Conservation (phyloP, 30 jellyfish, hydroid and myxozoan species). For the Catostylus mosaicus region DNA sequence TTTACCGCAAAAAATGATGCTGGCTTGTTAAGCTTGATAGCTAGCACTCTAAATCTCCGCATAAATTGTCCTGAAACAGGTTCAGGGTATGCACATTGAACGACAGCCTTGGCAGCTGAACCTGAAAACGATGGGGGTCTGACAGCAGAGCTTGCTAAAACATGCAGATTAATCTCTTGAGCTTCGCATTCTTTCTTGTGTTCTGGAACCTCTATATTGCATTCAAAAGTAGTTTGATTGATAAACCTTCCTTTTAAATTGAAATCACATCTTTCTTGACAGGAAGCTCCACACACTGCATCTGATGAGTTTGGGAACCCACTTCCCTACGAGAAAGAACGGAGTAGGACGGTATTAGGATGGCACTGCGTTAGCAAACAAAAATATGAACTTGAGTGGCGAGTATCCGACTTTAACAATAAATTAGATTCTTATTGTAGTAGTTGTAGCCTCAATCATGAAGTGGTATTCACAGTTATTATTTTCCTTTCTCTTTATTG, state of each 20-base stretch:
- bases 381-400: no score
- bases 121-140: constrained; percentile 13
- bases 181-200: constrained; percentile 9
- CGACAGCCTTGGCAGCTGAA: background rate
- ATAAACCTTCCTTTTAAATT: constrained; percentile 20
- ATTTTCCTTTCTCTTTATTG: no score
- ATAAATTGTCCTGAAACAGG: constrained; percentile 11
- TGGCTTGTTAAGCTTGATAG: constrained; percentile 10
- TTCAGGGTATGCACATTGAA: constrained; percentile 32
- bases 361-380: no score
- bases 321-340: constrained; percentile 24
- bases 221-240: constrained; percentile 34
- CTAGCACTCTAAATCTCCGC: background rate
- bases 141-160: constrained; percentile 48
- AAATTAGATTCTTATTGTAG: no score
- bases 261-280: constrained; percentile 16
- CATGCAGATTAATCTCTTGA: constrained; percentile 19
- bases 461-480: no score
- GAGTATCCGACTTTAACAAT: no score
- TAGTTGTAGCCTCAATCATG: no score
- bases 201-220: background rate
- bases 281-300: constrained; percentile 29
- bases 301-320: constrained; percentile 33
- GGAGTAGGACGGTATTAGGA: no score
- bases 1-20: constrained; percentile 2